Base-by-base conservation (phyloP, 1,140 invertebrate genomes). In the Parapsyche elsis region DNA sequence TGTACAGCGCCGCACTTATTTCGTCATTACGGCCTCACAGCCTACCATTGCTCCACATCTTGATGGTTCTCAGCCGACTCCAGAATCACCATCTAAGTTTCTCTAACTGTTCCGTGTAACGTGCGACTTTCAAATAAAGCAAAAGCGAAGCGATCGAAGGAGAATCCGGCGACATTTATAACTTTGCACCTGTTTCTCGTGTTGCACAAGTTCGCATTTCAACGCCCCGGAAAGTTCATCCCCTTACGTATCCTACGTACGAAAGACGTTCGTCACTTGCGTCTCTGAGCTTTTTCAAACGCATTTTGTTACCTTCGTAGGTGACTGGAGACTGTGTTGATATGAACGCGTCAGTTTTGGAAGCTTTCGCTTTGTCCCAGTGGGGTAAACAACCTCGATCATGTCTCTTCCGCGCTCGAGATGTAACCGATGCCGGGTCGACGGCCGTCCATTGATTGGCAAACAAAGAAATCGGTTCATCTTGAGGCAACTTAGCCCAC, bases 381-480 rank as follows among this genome's bases (percentile, higher is more conserved):
- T 61, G 75, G 57, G 75, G 75, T 76, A 61, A 76, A 76, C 59
- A 76, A 76, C 75, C 76, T 53, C n/a, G 26, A 24, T 10, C 44
- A 19, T 78, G 64, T 38, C 59, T 7, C 80, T 81, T 77, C 46
- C 24, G 64, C 46, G 45, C 24, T 24, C 45, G 80, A 80, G 75
- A 71, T 81, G 80, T 77, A 76, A 70, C 80, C 76, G 67, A 78
- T 53, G 53, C 67, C 70, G 45, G 80, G 80, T 81, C 80, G 70
- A 53, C 71, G 80, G 46, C 75, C 80, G 70, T 38, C 80, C 80
- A 77, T 81, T 81, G 80, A 81, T 81, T 81, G 76, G 76, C 64
- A 61, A 81, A 81, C 80, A 81, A 81, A 81, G 80, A 81, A 76
- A 81, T 81, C 73, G 49, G 73, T 75, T 75, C 73, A 75, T 75